Conservation (phyloP, 1,140 invertebrate species). For the Saccostrea echinata region DNA sequence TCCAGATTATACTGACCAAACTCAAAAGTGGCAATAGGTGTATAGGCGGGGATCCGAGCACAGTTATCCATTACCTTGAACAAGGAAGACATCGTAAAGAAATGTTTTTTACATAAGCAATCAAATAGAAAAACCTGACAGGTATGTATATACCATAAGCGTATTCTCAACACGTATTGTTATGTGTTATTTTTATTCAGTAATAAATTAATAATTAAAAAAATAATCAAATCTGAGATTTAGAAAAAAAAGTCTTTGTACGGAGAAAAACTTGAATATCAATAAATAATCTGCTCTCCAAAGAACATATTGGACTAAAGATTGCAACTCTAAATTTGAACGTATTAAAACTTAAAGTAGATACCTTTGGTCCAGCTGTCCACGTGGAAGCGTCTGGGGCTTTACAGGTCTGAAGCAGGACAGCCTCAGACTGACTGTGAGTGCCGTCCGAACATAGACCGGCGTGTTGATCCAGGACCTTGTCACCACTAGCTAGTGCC, state of each 20-base stretch:
- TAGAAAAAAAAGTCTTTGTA: too few relatives aligned
- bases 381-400: constrained; percentile 34
- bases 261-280: too few relatives aligned
- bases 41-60: constrained; percentile 25
- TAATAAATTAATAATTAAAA: too few relatives aligned
- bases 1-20: constrained; percentile 46
- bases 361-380: constrained; percentile 50
- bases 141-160: too few relatives aligned
- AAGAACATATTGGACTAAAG: too few relatives aligned
- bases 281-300: too few relatives aligned
- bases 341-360: not conserved
- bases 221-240: too few relatives aligned
- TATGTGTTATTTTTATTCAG: too few relatives aligned
- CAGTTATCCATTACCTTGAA: constrained; percentile 47
- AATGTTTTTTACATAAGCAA: too few relatives aligned
- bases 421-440: constrained; percentile 48
- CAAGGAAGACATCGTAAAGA: not conserved
- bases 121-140: too few relatives aligned
- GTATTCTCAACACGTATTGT: too few relatives aligned
- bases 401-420: constrained; percentile 48
- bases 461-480: constrained; percentile 38
- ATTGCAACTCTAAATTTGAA: too few relatives aligned
- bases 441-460: constrained; percentile 51
- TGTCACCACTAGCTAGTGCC: constrained; percentile 41
- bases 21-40: constrained; percentile 39